phyloP scores from a whole-genome alignment of 2,797 vertebrate species.

The Carcharodon carcharias region DNA sequence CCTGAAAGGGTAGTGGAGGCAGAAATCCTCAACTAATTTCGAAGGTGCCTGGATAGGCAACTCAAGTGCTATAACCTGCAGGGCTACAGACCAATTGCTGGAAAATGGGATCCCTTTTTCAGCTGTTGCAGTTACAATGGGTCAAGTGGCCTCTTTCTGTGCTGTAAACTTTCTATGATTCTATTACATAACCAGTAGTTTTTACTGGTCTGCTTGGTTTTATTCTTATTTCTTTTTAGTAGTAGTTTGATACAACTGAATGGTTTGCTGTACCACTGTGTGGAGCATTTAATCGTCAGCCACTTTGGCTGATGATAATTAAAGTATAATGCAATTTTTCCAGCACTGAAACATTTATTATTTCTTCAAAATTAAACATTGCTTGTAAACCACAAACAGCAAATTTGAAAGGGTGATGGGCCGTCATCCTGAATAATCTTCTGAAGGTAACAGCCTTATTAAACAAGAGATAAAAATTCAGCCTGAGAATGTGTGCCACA shows the following conservation, averaged over 20 bases:
- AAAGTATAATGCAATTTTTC: neutral
- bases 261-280: neutral
- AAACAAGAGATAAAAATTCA: neutral
- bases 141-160: too few species aligned
- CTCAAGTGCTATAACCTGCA: too few species aligned
- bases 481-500: neutral
- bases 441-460: neutral
- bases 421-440: neutral
- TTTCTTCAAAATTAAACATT: neutral
- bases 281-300: neutral
- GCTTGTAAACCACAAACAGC: neutral
- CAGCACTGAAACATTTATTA: neutral
- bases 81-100: too few species aligned
- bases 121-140: too few species aligned
- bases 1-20: too few species aligned
- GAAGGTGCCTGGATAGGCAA: too few species aligned
- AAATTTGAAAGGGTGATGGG: neutral
- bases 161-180: too few species aligned
- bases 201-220: neutral
- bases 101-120: too few species aligned
- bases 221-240: neutral
- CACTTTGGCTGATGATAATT: neutral
- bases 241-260: neutral
- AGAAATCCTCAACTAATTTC: too few species aligned
- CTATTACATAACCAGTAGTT: neutral